Evolutionary conservation across 2,797 vertebrate species (phyloP), one percentile per base, ranked within the genome.

Genomic region (Strix occidentalis): DNA sequence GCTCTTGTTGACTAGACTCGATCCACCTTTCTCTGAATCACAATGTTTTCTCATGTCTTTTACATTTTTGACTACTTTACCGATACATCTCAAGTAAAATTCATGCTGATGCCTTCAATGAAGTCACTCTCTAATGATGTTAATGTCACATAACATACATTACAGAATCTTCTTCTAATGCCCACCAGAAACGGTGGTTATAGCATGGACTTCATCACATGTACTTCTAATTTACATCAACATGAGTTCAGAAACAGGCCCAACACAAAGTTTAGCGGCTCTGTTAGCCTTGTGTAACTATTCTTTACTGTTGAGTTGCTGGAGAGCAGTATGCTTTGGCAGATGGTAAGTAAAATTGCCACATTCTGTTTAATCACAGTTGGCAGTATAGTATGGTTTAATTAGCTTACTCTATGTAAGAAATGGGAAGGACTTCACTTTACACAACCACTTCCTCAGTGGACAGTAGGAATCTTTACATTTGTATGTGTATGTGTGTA

Each of bases 341-440:
- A 86, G 84, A 70, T 53, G 18, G 12, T 50, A 79, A 50, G 88
- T 77, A 93, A 89, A 96, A 96, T 64, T 91, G 89, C 77, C 93
- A 94, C 91, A 68, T 51, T 90, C 76, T 93, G 83, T 56, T 96
- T 94, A 89, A 95, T 94, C 63, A 72, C 1, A 48, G 75, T 95
- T 96, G 93, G 76, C 96, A 97, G 93, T 89, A 95, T 90, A 95
- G 87, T 89, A 96, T 50, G 92, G 82, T 97, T 97, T 96, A 97
- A 97, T 97, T 89, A 94, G 82, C 89, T 97, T 61, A 90, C 57
- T 65, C 80, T 81, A 78, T 91, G 41, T 81, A 95, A 87, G 94
- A 90, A 96, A 96, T 85, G 70, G 58, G 88, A 98, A 66, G 24
- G 78, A 84, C 51, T 72, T 96, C 94, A 96, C 91, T 81, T 90